Evolutionary conservation across 2,888 invertebrate species (phyloP), one percentile per base, ranked within the genome.

Genomic region (Morpho deidamia): DNA sequence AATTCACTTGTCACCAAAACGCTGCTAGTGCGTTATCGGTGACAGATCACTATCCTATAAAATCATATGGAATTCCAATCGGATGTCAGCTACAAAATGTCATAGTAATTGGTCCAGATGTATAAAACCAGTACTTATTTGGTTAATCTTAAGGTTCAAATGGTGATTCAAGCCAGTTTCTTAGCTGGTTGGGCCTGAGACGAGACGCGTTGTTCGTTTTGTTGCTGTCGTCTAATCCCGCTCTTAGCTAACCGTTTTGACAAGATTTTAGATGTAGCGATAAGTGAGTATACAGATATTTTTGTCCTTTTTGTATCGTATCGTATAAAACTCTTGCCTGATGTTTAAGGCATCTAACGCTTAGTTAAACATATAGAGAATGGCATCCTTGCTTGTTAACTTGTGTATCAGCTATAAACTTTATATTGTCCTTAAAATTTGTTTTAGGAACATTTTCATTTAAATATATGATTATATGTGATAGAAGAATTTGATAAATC

Each of bases 191-290:
- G 44, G 53, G 51, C 45, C 51, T 58, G 53, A 44, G 51, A 51
- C 52, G 53, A 49, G 58, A 56, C 40, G 52, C 55, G 57, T 77
- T 82, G 73, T 70, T 82, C 81, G 82, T 85, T 87, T 87, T 86
- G 85, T 85, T 74, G 74, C 81, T 78, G 79, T 81, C 82, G 80
- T 72, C 74, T 83, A 81, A 87, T 85, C 82, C 76, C 72, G 78
- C 74, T 82, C 82, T 88, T 83, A 87, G 80, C 85, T 88, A 87
- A 88, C 85, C 86, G 85, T 85, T 87, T 83, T 84, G 88, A 87
- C 87, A 85, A 78, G 77, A 81, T 83, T 83, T 78, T 63, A 76
- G 84, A 87, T 84, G 74, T 71, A 69, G 59, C 69, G 81, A 82
- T 79, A 80, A 76, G 68, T 65, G 67, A 67, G 65, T 66, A 66